phyloP scores from a whole-genome alignment of 2,888 invertebrate genomes.

The Eugnorisma glareosa region DNA sequence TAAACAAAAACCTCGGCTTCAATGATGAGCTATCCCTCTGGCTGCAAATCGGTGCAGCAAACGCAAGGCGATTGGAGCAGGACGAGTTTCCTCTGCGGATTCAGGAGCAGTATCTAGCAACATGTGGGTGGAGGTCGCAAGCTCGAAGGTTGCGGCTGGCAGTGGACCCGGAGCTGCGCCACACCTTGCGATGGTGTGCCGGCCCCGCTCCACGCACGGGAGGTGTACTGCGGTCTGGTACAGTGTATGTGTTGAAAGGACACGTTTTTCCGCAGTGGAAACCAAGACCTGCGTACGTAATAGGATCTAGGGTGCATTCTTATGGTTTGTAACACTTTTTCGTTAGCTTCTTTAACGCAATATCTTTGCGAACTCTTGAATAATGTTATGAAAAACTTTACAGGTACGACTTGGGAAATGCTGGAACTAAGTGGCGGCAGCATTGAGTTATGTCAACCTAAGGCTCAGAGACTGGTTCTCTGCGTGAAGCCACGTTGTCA shows the following conservation, averaged over 20 bases:
- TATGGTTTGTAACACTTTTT: constrained; percentile 81
- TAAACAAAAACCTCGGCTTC: constrained; percentile 88
- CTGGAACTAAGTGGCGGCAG: constrained; percentile 86
- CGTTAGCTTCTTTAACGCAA: not conserved
- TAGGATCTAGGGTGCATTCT: constrained; percentile 91
- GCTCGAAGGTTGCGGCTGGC: constrained; percentile 91
- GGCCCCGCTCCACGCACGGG: constrained; percentile 90
- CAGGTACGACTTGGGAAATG: constrained; percentile 84
- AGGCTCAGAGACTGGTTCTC: constrained; percentile 85
- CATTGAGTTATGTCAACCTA: constrained; percentile 86
- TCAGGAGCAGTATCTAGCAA: constrained; percentile 91
- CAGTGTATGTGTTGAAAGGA: constrained; percentile 91
- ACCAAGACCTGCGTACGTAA: constrained; percentile 90
- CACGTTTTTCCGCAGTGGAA: constrained; percentile 93
- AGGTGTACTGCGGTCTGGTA: constrained; percentile 86
- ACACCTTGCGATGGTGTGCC: constrained; percentile 91
- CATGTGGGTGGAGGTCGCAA: constrained; percentile 91
- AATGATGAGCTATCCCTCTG: constrained; percentile 87
- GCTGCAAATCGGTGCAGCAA: constrained; percentile 91
- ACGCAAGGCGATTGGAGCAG: constrained; percentile 88
- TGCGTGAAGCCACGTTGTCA: constrained; percentile 86
- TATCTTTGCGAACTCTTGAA: not conserved
- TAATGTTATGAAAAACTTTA: constrained; percentile 54
- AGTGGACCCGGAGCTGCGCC: constrained; percentile 92
- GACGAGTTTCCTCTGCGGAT: constrained; percentile 91